Evolutionary conservation across 2,888 invertebrate species (phyloP), one percentile per base, ranked within the genome.

Genomic region (Dusona sp.): DNA sequence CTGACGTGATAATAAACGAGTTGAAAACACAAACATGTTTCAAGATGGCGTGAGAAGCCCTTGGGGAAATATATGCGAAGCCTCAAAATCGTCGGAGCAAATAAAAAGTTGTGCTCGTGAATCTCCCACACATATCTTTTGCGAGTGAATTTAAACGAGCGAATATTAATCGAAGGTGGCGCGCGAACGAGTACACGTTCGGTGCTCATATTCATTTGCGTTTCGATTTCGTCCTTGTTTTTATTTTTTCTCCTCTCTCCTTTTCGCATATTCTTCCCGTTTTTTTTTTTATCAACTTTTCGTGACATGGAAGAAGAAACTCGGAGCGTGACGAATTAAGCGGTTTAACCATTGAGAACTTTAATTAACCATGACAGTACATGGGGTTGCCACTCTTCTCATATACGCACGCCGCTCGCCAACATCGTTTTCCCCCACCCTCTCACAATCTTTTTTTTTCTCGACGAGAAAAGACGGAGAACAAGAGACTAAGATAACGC

Each of bases 311-410:
- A 86, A 79, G 80, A 86, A 86, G 83, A 83, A 77, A 73, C 73
- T 61, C 83, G 83, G 25, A 78, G 83, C 86, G 73, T 86, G 77
- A 80, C 86, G 86, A 86, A 86, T 86, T 79, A 86, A 83, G 86
- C 86, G 83, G 80, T 86, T 86, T 80, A 61, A 77, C 67, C 77
- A 73, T 74, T 86, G 83, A 77, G 80, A 83, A 83, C 67, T 77
- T 83, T 86, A 83, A 86, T 86, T 86, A 83, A 78, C 80, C 78
- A 61, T 80, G 86, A 78, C 86, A 80, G 77, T 13, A 73, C 86
- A 68, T 79, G 77, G 72, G 80, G 67, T 42, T 33, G 38, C 33
- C 61, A 48, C 48, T 64, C 78, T 64, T 65, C 61, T 42, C 70
- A 45, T 16, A 25, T 72, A 16, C 22, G 57, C 79, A 74, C 36